These are phyloP conservation scores for Microcebus tavaratra DNA, from an alignment of 2,113 vertebrate species.

Conservation along the genomic window DNA sequence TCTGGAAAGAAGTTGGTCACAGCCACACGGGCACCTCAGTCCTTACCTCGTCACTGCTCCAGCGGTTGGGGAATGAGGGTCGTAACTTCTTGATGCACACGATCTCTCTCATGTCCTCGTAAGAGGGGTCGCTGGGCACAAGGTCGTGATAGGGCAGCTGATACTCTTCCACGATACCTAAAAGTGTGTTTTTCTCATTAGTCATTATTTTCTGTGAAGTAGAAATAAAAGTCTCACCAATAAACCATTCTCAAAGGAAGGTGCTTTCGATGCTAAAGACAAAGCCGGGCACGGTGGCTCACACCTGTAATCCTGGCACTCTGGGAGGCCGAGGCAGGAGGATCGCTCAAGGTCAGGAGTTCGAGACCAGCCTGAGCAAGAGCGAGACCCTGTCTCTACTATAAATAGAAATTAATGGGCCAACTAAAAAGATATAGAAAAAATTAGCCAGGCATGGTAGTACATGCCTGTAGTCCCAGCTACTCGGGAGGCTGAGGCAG, in stretches of 20 bases:
- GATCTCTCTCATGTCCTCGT: slow-evolving; percentile 97
- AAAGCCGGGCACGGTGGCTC: neutral
- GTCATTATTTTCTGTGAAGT: neutral
- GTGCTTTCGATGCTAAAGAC: neutral
- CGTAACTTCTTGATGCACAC: slow-evolving; percentile 95
- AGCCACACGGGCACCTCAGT: accelerated
- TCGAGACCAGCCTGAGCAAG: too few species aligned
- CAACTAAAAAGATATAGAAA: too few species aligned
- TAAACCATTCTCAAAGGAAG: neutral
- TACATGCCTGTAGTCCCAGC: too few species aligned
- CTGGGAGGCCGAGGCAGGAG: too few species aligned
- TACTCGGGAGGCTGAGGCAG: too few species aligned
- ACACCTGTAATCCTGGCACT: too few species aligned
- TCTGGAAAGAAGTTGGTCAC: accelerated
- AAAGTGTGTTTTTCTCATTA: neutral
- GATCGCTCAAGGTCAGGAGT: too few species aligned
- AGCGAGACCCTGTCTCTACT: too few species aligned
- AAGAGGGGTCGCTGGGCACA: slow-evolving; percentile 95
- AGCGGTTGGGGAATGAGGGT: slow-evolving; percentile 96
- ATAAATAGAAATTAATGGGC: too few species aligned
- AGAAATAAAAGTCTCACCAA: neutral
- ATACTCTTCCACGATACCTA: slow-evolving; percentile 97
- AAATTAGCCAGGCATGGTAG: too few species aligned
- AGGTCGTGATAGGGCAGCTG: slow-evolving; percentile 95
- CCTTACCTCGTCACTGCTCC: slow-evolving; percentile 97